Conservation (phyloP, 2,888 invertebrate species). For the Heliconius cydno region DNA sequence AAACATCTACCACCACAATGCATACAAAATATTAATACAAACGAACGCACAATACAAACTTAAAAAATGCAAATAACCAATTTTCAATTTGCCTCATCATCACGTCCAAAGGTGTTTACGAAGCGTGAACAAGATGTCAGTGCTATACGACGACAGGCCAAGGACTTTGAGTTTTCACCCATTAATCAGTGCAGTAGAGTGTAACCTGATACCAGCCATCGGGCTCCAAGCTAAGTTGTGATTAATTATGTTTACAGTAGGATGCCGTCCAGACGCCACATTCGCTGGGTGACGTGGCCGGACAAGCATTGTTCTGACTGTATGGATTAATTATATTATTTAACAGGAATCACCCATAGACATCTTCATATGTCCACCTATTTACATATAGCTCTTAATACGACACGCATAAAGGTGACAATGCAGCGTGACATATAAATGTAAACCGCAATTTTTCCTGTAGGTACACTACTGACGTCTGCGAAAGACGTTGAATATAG, state of each 20-base stretch:
- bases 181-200: constrained; percentile 46
- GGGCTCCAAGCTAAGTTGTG: constrained; percentile 48
- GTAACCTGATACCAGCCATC: constrained; percentile 45
- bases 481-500: constrained; percentile 37
- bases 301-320: constrained; percentile 64
- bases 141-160: constrained; percentile 38
- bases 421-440: not conserved
- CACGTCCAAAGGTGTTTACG: not conserved
- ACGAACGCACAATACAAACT: not conserved
- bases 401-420: constrained; percentile 26
- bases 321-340: constrained; percentile 49
- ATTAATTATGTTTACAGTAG: constrained; percentile 63
- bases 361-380: constrained; percentile 2
- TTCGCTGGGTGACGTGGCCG: constrained; percentile 67
- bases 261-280: constrained; percentile 71
- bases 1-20: not conserved
- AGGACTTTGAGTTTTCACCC: constrained; percentile 44
- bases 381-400: constrained; percentile 25
- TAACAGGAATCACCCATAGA: constrained; percentile 47
- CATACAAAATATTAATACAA: too few relatives aligned
- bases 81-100: not conserved
- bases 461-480: constrained; percentile 32
- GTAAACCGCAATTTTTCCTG: constrained; percentile 37
- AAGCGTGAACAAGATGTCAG: constrained; percentile 39
- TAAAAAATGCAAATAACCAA: not conserved